These are phyloP conservation scores for Hemithea aestivaria DNA, from an alignment of 2,888 invertebrate species.

Conservation along the genomic window DNA sequence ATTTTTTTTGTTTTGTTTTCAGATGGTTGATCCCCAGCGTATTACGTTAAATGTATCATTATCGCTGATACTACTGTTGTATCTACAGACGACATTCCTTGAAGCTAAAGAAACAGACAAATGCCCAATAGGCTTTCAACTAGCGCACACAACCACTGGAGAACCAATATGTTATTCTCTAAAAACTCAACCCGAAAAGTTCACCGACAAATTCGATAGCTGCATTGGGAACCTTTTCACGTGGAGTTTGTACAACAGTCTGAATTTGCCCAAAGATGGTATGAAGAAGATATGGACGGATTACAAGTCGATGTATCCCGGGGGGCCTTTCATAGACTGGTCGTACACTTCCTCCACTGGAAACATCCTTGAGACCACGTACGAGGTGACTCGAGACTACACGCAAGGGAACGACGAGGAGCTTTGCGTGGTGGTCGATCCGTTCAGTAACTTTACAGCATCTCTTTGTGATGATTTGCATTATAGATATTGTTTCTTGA, in stretches of 20 bases:
- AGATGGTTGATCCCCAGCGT: constrained; percentile 46
- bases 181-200: constrained; percentile 59
- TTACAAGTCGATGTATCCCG: constrained; percentile 59
- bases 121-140: constrained; percentile 62
- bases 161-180: constrained; percentile 51
- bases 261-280: constrained; percentile 44
- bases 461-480: constrained; percentile 54
- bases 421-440: constrained; percentile 55
- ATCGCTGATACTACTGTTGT: constrained; percentile 34
- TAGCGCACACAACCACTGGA: constrained; percentile 37
- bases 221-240: constrained; percentile 63
- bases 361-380: constrained; percentile 37
- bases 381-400: constrained; percentile 42
- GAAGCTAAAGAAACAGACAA: constrained; percentile 23
- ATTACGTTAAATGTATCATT: constrained; percentile 24
- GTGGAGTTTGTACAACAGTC: constrained; percentile 41
- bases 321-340: constrained; percentile 66
- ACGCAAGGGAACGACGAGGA: constrained; percentile 43
- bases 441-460: constrained; percentile 48
- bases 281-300: constrained; percentile 60
- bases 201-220: constrained; percentile 52
- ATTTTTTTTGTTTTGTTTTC: constrained; percentile 30
- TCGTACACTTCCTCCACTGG: constrained; percentile 53
- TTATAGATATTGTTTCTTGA: constrained; percentile 62
- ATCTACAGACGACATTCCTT: constrained; percentile 28